A percentile compares a stretch with the other conserved stretches of the same genome.
Evolutionary conservation across 2,797 vertebrate species (phyloP).

Genomic region (Manis crassicaudata): DNA sequence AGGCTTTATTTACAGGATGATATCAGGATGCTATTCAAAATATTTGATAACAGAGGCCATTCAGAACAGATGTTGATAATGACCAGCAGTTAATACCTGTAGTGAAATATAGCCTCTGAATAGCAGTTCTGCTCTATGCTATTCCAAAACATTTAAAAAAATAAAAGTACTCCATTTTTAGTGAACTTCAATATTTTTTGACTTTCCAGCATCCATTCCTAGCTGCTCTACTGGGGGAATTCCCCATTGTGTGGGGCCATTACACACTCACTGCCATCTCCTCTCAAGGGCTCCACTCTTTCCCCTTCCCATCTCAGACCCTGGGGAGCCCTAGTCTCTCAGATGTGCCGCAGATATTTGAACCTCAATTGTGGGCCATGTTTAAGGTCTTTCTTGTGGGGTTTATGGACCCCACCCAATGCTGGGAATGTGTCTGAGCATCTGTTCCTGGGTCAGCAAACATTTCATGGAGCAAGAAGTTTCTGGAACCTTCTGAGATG

Average conservation of each 20-base stretch:
- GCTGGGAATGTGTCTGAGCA: not conserved
- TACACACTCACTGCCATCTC: not conserved
- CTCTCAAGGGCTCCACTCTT: too few relatives aligned
- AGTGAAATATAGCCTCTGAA: not conserved
- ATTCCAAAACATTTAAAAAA: not conserved
- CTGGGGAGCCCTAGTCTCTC: not conserved
- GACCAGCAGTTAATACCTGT: not conserved
- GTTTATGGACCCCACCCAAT: not conserved
- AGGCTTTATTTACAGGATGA: not conserved
- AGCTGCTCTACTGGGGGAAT: not conserved
- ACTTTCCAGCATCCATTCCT: not conserved
- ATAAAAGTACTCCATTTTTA: not conserved
- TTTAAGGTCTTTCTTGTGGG: not conserved
- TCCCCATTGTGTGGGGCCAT: not conserved
- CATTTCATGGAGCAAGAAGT: not conserved
- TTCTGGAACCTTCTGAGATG: not conserved
- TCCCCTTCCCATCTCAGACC: not conserved
- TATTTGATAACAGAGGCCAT: not conserved
- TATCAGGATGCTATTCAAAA: not conserved
- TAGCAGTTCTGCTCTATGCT: slow-evolving; percentile 1
- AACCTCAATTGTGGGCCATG: not conserved
- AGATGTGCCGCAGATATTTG: not conserved
- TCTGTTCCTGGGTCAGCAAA: not conserved
- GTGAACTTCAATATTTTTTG: not conserved
- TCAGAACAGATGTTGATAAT: not conserved